phyloP scores from a whole-genome alignment of 2,888 invertebrate genomes.

The Hypomecis punctinalis region DNA sequence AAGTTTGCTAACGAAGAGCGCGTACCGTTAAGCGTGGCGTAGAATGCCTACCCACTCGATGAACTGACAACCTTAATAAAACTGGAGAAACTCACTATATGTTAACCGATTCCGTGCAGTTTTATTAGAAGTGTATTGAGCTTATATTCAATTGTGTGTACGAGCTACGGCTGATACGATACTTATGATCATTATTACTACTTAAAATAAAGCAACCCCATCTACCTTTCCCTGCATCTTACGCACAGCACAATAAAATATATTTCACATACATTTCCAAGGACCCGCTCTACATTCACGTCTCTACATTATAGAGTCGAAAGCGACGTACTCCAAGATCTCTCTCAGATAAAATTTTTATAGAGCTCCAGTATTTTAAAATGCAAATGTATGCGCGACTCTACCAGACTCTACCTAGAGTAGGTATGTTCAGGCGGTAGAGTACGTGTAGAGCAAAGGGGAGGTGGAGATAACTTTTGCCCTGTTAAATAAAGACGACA shows the following conservation, averaged over 20 bases:
- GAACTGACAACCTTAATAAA: no score
- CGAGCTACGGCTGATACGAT: no score
- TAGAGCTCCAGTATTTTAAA: slow-evolving; percentile 33
- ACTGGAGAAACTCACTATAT: no score
- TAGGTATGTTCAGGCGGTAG: slow-evolving; percentile 20
- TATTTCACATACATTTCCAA: slow-evolving; percentile 13
- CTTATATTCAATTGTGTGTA: no score
- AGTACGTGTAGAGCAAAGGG: slow-evolving; percentile 54
- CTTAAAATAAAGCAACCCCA: no score
- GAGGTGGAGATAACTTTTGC: slow-evolving; percentile 73
- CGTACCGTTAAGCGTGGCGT: no score
- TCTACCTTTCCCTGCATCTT: background rate
- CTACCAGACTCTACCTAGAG: slow-evolving; percentile 8
- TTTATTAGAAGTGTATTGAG: no score
- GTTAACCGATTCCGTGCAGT: no score
- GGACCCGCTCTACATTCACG: slow-evolving; percentile 18
- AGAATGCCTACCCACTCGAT: no score
- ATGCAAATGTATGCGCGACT: slow-evolving; percentile 40
- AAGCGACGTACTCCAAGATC: slow-evolving; percentile 25
- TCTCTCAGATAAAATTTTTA: slow-evolving; percentile 34
- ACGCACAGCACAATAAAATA: background rate
- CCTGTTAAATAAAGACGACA: slow-evolving; percentile 84
- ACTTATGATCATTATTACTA: no score
- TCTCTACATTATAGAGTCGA: slow-evolving; percentile 29
- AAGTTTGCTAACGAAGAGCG: no score